Conservation (phyloP, 2,797 vertebrate species). For the Diglossa cyanea region DNA sequence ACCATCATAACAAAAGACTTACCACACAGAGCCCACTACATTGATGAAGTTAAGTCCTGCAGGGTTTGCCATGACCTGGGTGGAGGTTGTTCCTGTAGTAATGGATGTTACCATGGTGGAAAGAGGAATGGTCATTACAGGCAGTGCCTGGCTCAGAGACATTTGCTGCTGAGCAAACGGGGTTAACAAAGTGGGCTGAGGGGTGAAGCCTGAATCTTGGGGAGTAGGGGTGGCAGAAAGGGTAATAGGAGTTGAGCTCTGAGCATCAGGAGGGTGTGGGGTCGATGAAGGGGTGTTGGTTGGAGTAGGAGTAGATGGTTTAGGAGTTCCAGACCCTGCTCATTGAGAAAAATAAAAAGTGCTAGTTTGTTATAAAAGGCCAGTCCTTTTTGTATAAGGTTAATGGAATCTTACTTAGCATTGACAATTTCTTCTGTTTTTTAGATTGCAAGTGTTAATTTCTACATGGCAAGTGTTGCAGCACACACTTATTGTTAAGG, state of each 20-base stretch:
- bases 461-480: slow-evolving; percentile 63
- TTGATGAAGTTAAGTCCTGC: slow-evolving; percentile 96
- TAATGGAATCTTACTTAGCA: slow-evolving; percentile 77
- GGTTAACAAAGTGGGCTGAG: slow-evolving; percentile 87
- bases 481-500: slow-evolving; percentile 72
- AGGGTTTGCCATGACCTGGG: slow-evolving; percentile 92
- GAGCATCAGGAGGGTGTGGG: slow-evolving; percentile 88
- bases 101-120: slow-evolving; percentile 90
- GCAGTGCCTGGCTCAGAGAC: slow-evolving; percentile 89
- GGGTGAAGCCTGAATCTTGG: slow-evolving; percentile 85
- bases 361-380: slow-evolving; percentile 83
- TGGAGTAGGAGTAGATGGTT: slow-evolving; percentile 95
- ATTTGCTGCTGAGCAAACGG: slow-evolving; percentile 94
- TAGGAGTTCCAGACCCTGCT: slow-evolving; percentile 96
- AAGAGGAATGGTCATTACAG: slow-evolving; percentile 95
- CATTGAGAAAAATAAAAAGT: slow-evolving; percentile 82
- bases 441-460: slow-evolving; percentile 71
- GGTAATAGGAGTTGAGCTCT: slow-evolving; percentile 85
- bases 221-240: slow-evolving; percentile 82
- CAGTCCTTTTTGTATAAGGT: slow-evolving; percentile 70
- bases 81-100: slow-evolving; percentile 86
- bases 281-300: slow-evolving; percentile 94
- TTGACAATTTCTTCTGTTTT: slow-evolving; percentile 66
- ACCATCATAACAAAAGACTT: slow-evolving; percentile 51
- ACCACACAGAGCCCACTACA: slow-evolving; percentile 95